Percentiles rank a stretch among this genome's conserved stretches.
phyloP scores from a whole-genome alignment of 2,888 invertebrate genomes.

The Amitus sp. region DNA sequence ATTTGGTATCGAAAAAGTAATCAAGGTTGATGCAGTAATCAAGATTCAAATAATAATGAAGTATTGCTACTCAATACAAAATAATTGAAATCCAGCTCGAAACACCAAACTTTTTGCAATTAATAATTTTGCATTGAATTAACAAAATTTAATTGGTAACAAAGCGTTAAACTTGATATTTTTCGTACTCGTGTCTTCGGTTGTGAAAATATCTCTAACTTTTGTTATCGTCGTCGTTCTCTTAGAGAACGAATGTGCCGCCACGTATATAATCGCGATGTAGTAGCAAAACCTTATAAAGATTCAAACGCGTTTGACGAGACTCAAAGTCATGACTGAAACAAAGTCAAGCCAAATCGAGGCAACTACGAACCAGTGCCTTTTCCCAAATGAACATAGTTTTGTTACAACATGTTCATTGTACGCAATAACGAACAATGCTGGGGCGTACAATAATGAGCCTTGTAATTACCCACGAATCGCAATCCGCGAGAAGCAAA shows the following conservation, averaged over 20 bases:
- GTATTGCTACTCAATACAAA: too few species aligned
- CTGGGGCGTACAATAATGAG: slow-evolving; percentile 4
- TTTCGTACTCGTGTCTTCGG: too few species aligned
- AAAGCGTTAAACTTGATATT: too few species aligned
- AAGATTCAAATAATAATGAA: too few species aligned
- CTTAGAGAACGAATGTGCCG: slow-evolving; percentile 8
- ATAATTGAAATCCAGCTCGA: too few species aligned
- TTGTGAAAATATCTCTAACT: too few species aligned
- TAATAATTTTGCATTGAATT: too few species aligned
- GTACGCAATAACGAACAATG: slow-evolving; percentile 3
- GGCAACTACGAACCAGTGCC: not conserved
- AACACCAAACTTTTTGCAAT: too few species aligned
- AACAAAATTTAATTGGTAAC: too few species aligned
- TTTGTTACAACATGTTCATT: slow-evolving; percentile 10
- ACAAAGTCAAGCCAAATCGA: slow-evolving; percentile 10
- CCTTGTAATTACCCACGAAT: not conserved
- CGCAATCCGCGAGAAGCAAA: too few species aligned
- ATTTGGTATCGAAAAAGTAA: too few species aligned
- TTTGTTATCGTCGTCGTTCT: slow-evolving; percentile 8
- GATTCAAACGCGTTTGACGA: slow-evolving; percentile 7
- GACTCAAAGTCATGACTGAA: slow-evolving; percentile 9
- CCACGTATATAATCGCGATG: not conserved
- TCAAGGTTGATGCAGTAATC: too few species aligned
- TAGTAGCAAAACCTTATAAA: slow-evolving; percentile 6
- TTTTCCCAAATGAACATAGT: slow-evolving; percentile 8